phyloP scores from a whole-genome alignment of 1,140 invertebrate genomes.

The Ostrea edulis region DNA sequence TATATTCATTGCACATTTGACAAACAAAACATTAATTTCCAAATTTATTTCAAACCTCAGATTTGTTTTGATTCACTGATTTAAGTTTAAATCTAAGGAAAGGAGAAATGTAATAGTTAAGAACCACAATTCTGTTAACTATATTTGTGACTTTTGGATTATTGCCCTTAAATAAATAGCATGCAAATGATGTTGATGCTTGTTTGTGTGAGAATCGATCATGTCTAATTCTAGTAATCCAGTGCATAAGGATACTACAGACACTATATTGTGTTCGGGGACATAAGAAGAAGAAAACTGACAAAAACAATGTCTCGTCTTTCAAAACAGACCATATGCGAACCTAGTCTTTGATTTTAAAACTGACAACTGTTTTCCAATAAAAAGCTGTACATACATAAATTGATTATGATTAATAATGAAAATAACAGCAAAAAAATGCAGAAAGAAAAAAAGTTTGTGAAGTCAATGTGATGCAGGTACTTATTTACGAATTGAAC shows the following conservation, averaged over 20 bases:
- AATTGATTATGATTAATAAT: no score
- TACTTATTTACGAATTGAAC: not conserved
- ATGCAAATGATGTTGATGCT: no score
- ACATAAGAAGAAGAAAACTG: no score
- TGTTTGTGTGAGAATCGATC: not conserved
- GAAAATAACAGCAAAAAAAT: conserved; percentile 50
- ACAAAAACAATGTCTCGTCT: no score
- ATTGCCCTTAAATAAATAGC: not conserved
- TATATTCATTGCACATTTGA: not conserved
- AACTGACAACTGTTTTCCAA: no score
- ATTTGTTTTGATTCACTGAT: no score
- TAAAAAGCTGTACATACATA: no score
- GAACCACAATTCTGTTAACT: not conserved
- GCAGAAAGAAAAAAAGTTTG: conserved; percentile 39
- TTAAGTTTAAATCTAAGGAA: no score
- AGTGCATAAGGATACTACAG: not conserved
- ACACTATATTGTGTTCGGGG: no score
- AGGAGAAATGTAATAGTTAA: conserved; percentile 22
- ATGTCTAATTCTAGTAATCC: not conserved
- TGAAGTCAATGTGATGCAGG: conserved; percentile 32
- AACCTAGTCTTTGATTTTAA: no score
- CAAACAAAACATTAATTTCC: not conserved
- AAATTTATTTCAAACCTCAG: not conserved
- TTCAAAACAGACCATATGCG: no score
- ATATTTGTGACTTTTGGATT: not conserved